Percentiles rank a stretch among this genome's conserved stretches.
phyloP scores from a whole-genome alignment of 2,888 invertebrate genomes.

The Drosophila monieri region DNA sequence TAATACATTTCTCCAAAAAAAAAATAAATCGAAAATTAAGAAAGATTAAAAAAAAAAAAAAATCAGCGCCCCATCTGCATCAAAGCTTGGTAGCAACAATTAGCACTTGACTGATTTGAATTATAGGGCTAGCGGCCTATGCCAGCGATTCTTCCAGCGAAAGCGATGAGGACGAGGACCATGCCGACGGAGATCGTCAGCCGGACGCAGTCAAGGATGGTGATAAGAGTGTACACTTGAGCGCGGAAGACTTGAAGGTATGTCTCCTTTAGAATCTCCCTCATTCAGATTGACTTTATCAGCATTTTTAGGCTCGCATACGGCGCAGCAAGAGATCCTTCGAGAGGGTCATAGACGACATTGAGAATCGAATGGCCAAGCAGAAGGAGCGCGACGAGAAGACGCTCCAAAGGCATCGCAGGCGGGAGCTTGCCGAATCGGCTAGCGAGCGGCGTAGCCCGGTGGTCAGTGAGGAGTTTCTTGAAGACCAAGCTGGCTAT shows the following conservation, averaged over 20 bases:
- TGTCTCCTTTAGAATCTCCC: no score
- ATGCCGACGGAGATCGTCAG: slow-evolving; percentile 63
- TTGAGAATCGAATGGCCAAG: slow-evolving; percentile 88
- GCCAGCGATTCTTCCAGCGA: slow-evolving; percentile 87
- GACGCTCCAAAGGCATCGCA: slow-evolving; percentile 71
- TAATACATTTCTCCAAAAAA: slow-evolving; percentile 24
- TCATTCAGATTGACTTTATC: not conserved
- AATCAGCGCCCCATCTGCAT: slow-evolving; percentile 45
- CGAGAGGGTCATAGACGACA: slow-evolving; percentile 90
- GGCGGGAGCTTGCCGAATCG: slow-evolving; percentile 54
- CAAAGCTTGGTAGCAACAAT: slow-evolving; percentile 65
- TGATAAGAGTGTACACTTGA: slow-evolving; percentile 48
- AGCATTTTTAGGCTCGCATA: slow-evolving; percentile 85
- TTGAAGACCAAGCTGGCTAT: slow-evolving; percentile 47
- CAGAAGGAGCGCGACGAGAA: slow-evolving; percentile 86
- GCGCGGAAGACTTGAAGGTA: slow-evolving; percentile 90
- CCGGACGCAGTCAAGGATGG: slow-evolving; percentile 84
- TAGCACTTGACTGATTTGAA: slow-evolving; percentile 81
- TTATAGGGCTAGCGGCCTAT: slow-evolving; percentile 93
- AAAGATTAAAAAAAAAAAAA: slow-evolving; percentile 19
- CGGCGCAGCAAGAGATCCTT: slow-evolving; percentile 88
- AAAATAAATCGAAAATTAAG: slow-evolving; percentile 6
- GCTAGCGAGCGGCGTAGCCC: slow-evolving; percentile 25
- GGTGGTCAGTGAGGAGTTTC: slow-evolving; percentile 19
- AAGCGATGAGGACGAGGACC: slow-evolving; percentile 85